Conservation (phyloP, 2,113 vertebrate genomes). For the Forbesichthys papilliferus region DNA sequence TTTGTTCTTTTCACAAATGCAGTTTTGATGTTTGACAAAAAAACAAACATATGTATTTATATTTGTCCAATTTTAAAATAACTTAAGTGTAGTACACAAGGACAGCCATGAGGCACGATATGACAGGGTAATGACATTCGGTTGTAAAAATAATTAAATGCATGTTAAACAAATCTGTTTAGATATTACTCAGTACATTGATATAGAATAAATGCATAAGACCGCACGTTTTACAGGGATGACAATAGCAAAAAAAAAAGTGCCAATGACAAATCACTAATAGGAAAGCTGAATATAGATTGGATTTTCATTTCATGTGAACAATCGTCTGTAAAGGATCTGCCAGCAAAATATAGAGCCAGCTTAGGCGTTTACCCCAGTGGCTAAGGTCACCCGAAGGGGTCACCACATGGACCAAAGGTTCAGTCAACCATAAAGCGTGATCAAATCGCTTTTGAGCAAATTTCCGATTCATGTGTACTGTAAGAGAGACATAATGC, state of each 20-base stretch:
- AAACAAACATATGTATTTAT: constrained; percentile 29
- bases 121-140: constrained; percentile 23
- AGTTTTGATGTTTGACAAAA: constrained; percentile 37
- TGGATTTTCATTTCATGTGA: constrained; percentile 64
- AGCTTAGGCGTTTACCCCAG: constrained; percentile 50
- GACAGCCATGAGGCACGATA: constrained; percentile 31
- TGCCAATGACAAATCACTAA: constrained; percentile 65
- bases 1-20: constrained; percentile 43
- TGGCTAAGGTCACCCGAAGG: constrained; percentile 8
- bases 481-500: constrained; percentile 37
- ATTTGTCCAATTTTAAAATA: constrained; percentile 66
- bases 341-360: constrained; percentile 61
- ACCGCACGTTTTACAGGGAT: constrained; percentile 51
- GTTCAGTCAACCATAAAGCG: constrained; percentile 55
- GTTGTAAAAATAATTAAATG: constrained; percentile 40
- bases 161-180: constrained; percentile 58
- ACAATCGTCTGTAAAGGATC: constrained; percentile 62
- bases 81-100: constrained; percentile 57
- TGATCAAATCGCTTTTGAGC: constrained; percentile 46
- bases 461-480: constrained; percentile 53
- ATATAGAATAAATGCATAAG: constrained; percentile 44
- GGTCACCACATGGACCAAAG: constrained; percentile 49
- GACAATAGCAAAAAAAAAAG: constrained; percentile 61
- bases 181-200: constrained; percentile 69
- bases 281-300: constrained; percentile 62